Percentiles rank a stretch among this genome's conserved stretches.
Evolutionary conservation across 2,113 vertebrate species (phyloP).

Genomic region (Anhinga rufa): DNA sequence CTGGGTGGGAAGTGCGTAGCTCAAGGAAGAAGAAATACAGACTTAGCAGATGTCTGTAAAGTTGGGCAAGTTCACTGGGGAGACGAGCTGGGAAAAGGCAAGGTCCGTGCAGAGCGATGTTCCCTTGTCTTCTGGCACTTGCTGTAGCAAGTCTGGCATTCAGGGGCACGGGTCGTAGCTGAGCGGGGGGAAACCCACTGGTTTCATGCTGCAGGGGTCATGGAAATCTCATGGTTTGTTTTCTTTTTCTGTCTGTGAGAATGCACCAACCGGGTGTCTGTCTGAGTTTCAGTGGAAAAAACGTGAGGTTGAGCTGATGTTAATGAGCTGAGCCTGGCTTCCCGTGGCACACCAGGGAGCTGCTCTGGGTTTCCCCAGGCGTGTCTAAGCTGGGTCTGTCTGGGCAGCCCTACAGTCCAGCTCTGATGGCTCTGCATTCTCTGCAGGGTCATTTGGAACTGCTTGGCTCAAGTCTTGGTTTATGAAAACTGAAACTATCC

Average conservation of each 20-base stretch:
- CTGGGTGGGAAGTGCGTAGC: not conserved
- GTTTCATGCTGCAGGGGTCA: not conserved
- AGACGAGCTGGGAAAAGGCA: not conserved
- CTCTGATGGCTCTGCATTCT: not conserved
- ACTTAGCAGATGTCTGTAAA: not conserved
- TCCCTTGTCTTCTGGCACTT: fast-evolving
- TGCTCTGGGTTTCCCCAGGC: not conserved
- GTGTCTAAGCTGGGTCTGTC: not conserved
- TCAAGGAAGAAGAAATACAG: not conserved
- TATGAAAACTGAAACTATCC: not conserved
- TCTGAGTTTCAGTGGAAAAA: not conserved
- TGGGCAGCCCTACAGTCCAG: fast-evolving
- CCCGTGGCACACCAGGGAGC: fast-evolving
- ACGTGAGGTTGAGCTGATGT: not conserved
- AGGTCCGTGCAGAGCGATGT: fast-evolving
- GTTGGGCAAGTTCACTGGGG: not conserved
- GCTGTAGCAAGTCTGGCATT: not conserved
- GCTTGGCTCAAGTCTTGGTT: not conserved
- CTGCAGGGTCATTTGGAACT: not conserved
- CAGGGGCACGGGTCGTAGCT: fast-evolving
- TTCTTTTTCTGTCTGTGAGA: not conserved
- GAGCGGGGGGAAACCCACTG: not conserved
- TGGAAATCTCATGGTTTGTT: not conserved
- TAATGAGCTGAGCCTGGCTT: not conserved
- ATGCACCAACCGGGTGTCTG: fast-evolving